Evolutionary conservation across 2,888 invertebrate species (phyloP).

Genomic region (Stenodera caucasica): DNA sequence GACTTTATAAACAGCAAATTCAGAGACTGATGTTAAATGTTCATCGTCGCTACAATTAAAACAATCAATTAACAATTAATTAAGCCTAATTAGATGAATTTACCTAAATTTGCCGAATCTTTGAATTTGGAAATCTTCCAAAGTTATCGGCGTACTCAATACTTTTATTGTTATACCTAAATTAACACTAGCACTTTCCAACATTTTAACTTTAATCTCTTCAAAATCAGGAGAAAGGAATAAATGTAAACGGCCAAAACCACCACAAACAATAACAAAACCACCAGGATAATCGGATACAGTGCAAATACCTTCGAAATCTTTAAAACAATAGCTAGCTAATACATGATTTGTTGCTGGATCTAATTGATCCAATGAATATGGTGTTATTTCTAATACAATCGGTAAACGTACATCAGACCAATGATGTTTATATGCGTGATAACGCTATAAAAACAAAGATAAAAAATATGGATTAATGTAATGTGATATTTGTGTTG

Average conservation of each 20-base stretch:
- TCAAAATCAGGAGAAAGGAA: constrained; percentile 86
- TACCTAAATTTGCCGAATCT: constrained; percentile 92
- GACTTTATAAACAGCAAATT: constrained; percentile 95
- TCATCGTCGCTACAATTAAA: constrained; percentile 89
- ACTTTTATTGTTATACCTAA: constrained; percentile 84
- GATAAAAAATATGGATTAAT: constrained; percentile 10
- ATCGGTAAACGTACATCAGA: constrained; percentile 88
- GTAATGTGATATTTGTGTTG: background rate
- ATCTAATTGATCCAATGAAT: constrained; percentile 89
- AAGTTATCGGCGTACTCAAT: constrained; percentile 72
- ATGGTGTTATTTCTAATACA: constrained; percentile 88
- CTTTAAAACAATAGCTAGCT: constrained; percentile 83
- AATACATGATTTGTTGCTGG: constrained; percentile 80
- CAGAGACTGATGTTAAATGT: constrained; percentile 93
- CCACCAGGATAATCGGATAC: constrained; percentile 88
- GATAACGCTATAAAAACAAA: constrained; percentile 59
- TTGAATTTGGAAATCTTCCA: constrained; percentile 84
- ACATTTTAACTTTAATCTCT: constrained; percentile 83
- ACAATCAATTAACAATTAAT: no score
- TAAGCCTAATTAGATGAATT: constrained; percentile 26
- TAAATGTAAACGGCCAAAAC: constrained; percentile 87
- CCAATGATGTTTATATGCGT: constrained; percentile 96
- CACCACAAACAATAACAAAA: constrained; percentile 88
- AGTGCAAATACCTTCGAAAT: constrained; percentile 78
- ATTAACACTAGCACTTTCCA: constrained; percentile 78